A percentile compares a stretch with the other conserved stretches of the same genome.
These are phyloP conservation scores for Catharus bicknelli DNA, from an alignment of 2,113 vertebrate genomes.

Conservation along the genomic window DNA sequence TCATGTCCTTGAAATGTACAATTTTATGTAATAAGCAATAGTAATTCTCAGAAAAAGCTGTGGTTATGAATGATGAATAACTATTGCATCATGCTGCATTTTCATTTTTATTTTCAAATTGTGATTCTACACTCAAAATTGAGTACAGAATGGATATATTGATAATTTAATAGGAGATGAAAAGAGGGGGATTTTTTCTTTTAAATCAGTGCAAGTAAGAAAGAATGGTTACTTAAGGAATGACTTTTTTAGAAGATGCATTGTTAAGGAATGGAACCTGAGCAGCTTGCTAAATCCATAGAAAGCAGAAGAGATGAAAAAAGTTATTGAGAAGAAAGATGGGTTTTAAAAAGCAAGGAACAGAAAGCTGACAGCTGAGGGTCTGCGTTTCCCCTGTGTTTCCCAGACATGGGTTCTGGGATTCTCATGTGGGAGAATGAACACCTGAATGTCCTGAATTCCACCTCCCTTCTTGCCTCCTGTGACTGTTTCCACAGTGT, in stretches of 20 bases:
- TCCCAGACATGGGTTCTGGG: rapidly evolving
- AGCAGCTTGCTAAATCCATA: not conserved
- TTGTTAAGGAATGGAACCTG: not conserved
- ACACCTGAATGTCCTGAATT: not conserved
- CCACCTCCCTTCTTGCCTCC: not conserved
- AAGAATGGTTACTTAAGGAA: not conserved
- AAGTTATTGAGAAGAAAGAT: not conserved
- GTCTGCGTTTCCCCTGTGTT: not conserved
- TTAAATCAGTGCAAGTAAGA: not conserved
- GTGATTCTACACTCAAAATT: not conserved
- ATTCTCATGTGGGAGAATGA: rapidly evolving
- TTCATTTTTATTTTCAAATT: constrained; percentile 47
- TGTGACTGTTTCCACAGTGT: not conserved
- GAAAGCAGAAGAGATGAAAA: not conserved
- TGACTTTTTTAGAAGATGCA: not conserved
- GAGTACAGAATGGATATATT: not conserved
- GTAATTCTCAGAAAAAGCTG: constrained; percentile 52
- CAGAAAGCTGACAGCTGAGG: not conserved
- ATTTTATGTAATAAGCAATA: constrained; percentile 33
- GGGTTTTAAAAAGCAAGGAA: not conserved
- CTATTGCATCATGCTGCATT: constrained; percentile 25
- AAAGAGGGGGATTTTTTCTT: not conserved
- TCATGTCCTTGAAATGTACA: not conserved
- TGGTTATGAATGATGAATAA: constrained; percentile 35
- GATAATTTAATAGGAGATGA: constrained; percentile 29